A percentile compares a stretch with the other conserved stretches of the same genome.
These are phyloP conservation scores for Protonemura montana DNA, from an alignment of 2,888 invertebrate species.

Conservation along the genomic window DNA sequence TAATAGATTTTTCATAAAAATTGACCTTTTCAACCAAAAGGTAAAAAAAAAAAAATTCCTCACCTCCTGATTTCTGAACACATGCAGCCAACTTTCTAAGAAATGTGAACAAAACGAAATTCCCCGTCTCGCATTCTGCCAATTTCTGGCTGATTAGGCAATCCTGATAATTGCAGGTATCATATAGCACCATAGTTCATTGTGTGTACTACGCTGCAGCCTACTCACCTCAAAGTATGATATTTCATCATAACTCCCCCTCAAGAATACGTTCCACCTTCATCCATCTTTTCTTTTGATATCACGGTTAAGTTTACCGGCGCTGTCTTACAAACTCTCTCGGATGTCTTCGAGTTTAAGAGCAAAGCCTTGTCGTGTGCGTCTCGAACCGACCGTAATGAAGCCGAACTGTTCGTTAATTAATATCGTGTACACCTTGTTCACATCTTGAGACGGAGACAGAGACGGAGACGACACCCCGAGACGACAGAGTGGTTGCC, in stretches of 20 bases:
- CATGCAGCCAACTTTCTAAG: not conserved
- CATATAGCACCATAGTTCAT: not conserved
- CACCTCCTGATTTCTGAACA: too few species aligned
- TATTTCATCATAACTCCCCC: conserved; percentile 17
- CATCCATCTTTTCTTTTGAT: conserved; percentile 35
- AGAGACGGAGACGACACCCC: not conserved
- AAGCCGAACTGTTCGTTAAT: conserved; percentile 35
- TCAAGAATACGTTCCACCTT: not conserved
- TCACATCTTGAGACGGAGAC: not conserved
- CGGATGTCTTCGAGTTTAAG: conserved; percentile 33
- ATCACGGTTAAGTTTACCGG: conserved; percentile 18
- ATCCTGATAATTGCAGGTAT: not conserved
- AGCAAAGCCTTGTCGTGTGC: conserved; percentile 32
- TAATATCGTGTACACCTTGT: conserved; percentile 26
- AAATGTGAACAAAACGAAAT: not conserved
- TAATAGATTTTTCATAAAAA: too few species aligned
- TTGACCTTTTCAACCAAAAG: too few species aligned
- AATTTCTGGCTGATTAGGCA: not conserved
- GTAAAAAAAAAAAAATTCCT: too few species aligned
- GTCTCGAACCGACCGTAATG: conserved; percentile 29
- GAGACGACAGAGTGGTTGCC: not conserved
- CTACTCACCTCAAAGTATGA: not conserved
- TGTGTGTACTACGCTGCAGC: not conserved
- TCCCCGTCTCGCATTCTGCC: not conserved
- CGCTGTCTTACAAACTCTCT: not conserved